Base-by-base conservation (phyloP, 2,888 invertebrate species). In the Adelphocoris suturalis region DNA sequence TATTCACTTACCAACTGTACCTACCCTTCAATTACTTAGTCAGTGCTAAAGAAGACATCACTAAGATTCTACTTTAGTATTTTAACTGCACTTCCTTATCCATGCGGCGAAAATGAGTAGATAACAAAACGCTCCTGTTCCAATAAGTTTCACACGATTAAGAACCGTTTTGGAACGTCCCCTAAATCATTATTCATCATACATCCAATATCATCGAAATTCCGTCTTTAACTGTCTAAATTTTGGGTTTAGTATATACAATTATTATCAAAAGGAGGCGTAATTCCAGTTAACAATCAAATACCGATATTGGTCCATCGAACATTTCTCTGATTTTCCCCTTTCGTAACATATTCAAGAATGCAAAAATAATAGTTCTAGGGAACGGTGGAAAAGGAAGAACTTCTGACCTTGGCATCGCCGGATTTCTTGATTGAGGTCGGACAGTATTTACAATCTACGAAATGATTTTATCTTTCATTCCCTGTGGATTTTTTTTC, bases 391-490 rank as follows among this genome's bases (percentile, higher is more conserved):
- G 0, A 46, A 78, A 78, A 68, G 57, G 57, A 57, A 57, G 57
- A 57, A 27, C 1, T 7, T 37, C 37, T 28, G 78, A 78, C 46
- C 11, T 78, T 37, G 78, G 16, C 11, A 78, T 19, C 19, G 19
- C 23, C n/a, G 68, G 19, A 37, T 46, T 78, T 48, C 0, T 3
- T 52, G 23, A 52, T 52, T 52, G 16, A 13, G 48, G 37, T 52
- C 52, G 37, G 37, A 57, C 28, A 61, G 9, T 82, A 52, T 82
- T 82, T 55, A 82, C 82, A 52, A 19, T 48, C 81, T n/a, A 81
- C 11, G 23, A 27, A 12, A 14, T 28, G 13, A 12, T 27, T 48
- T 85, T n/a, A 16, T 13, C 27, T 4, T 48, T 52, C 23, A 48
- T 52, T 19, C 82, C n/a, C 23, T 16, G 37, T 13, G 85, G 37